Evolutionary conservation across 2,113 vertebrate species (phyloP), one percentile per base, ranked within the genome.

Genomic region (Pycnonotus jocosus): DNA sequence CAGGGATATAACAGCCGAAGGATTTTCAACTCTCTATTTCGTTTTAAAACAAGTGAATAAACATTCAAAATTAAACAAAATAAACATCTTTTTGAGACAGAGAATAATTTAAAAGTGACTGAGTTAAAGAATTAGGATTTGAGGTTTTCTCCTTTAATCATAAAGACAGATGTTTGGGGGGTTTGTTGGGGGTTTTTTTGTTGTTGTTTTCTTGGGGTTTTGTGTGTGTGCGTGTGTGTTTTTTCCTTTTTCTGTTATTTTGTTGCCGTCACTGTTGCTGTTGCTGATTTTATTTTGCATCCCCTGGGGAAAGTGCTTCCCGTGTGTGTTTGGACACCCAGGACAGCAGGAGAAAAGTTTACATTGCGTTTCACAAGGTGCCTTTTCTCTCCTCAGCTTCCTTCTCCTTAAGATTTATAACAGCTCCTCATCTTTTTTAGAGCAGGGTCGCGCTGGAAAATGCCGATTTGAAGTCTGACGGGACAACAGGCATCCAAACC

Each of bases 151-250:
- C 9, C 7, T 62, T 90, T 61, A 51, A 37, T 61, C 6, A 3
- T 42, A 50, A 62, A 3, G 7, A 12, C 6, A 53, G 4, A 1
- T 22, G 7, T 60, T 82, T 8, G 16, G 2, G 4, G 3, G 1
- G 1, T 4, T 24, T 20, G 4, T 51, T 50, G 21, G 1, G 0
- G 3, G 10, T 23, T 18, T 35, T 40, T 8, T 19, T 71, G 28
- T 33, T 33, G 47, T 72, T 48, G 4, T 51, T 68, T 60, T 22
- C 11, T 31, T 35, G 9, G 8, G 7, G 1, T 68, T 58, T 38
- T 35, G 17, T 35, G 30, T 22, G 28, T 6, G 6, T 17, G 20
- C 0, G 1, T 3, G 8, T 12, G 8, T 13, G 7, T 6, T 28
- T 57, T 40, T 57, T 28, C 8, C 10, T 64, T n/a, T 23, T 25